Conservation (phyloP, 1,140 invertebrate species). For the Pantala flavescens region DNA sequence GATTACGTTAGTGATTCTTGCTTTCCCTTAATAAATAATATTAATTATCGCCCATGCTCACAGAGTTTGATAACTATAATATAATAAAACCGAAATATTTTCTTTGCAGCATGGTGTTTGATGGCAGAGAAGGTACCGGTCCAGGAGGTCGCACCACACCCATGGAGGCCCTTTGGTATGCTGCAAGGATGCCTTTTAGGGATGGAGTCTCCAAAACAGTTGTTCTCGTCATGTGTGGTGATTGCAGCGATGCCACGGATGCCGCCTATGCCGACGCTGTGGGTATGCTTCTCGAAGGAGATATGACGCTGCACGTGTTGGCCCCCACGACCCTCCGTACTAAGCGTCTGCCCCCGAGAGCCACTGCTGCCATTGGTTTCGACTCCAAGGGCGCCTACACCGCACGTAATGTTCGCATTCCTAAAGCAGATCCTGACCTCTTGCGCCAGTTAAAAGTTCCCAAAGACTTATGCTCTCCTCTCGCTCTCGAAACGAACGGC, state of each 20-base stretch:
- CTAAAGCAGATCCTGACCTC: slow-evolving; percentile 29
- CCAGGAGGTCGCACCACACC: slow-evolving; percentile 14
- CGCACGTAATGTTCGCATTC: slow-evolving; percentile 27
- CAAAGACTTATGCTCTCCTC: slow-evolving; percentile 37
- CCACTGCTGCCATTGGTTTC: slow-evolving; percentile 32
- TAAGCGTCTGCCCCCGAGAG: slow-evolving; percentile 17
- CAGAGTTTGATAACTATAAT: too few species aligned
- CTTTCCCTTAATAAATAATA: too few species aligned
- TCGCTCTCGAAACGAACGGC: slow-evolving; percentile 40
- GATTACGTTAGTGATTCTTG: too few species aligned
- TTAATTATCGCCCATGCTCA: too few species aligned
- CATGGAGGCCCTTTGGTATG: slow-evolving; percentile 36
- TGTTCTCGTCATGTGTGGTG: slow-evolving; percentile 35
- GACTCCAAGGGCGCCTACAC: slow-evolving; percentile 35
- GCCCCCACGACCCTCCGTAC: slow-evolving; percentile 25
- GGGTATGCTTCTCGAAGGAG: slow-evolving; percentile 31
- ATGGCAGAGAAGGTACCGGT: slow-evolving; percentile 22
- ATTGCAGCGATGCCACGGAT: slow-evolving; percentile 27
- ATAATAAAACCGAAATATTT: too few species aligned
- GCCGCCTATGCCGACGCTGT: slow-evolving; percentile 29
- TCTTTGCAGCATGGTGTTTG: slow-evolving; percentile 24
- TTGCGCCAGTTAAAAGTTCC: slow-evolving; percentile 32
- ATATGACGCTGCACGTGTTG: slow-evolving; percentile 37
- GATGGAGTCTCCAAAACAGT: slow-evolving; percentile 40
- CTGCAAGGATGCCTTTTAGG: slow-evolving; percentile 37